These are phyloP conservation scores for Luffia ferchaultella DNA, from an alignment of 2,888 invertebrate species.

Conservation along the genomic window DNA sequence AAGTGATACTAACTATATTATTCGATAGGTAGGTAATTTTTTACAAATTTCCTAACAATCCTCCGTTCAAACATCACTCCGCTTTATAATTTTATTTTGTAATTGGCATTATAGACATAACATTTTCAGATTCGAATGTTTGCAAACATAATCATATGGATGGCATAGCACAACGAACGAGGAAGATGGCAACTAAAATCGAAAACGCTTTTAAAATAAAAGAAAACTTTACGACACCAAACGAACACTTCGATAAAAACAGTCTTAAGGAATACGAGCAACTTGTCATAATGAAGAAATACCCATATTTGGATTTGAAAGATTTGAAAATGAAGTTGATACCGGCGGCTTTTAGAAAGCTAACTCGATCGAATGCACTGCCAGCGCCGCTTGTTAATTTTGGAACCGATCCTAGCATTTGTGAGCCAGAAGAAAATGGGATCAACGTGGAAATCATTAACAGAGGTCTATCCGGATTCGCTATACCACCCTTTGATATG, in stretches of 20 bases:
- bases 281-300: constrained; percentile 52
- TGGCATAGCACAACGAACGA: constrained; percentile 21
- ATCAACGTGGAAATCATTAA: constrained; percentile 47
- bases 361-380: constrained; percentile 27
- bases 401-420: constrained; percentile 28
- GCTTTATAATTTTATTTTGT: too few relatives aligned
- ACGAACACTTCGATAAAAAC: constrained; percentile 18
- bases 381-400: constrained; percentile 15
- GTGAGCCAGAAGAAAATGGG: constrained; percentile 26
- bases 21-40: too few relatives aligned
- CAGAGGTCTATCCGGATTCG: constrained; percentile 47
- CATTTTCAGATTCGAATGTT: too few relatives aligned
- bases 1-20: too few relatives aligned
- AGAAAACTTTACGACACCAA: constrained; percentile 10
- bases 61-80: too few relatives aligned
- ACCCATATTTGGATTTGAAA: constrained; percentile 47
- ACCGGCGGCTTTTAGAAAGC: constrained; percentile 27
- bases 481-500: constrained; percentile 26
- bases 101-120: too few relatives aligned
- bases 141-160: background rate
- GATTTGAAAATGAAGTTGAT: constrained; percentile 39
- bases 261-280: constrained; percentile 43
- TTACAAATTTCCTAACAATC: too few relatives aligned
- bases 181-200: constrained; percentile 26
- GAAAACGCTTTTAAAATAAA: constrained; percentile 27